A percentile compares a stretch with the other conserved stretches of the same genome.
phyloP scores from a whole-genome alignment of 2,888 invertebrate genomes.

The Parnassius orleans region DNA sequence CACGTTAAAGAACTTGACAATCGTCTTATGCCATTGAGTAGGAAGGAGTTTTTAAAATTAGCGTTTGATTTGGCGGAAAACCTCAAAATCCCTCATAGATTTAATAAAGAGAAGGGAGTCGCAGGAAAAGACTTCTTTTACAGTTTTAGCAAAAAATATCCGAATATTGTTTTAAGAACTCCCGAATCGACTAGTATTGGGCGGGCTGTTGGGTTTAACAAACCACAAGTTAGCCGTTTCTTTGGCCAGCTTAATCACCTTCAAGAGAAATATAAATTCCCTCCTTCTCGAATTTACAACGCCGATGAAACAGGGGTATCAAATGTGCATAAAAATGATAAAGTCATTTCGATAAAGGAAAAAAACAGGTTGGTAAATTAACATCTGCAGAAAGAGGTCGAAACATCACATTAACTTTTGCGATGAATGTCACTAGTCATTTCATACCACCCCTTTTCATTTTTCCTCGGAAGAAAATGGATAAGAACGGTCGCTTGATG shows the following conservation, averaged over 20 bases:
- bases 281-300: slow-evolving; percentile 22
- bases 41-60: slow-evolving; percentile 17
- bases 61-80: slow-evolving; percentile 26
- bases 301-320: slow-evolving; percentile 26
- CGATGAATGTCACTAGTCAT: slow-evolving; percentile 19
- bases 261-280: slow-evolving; percentile 23
- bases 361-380: slow-evolving; percentile 28
- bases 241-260: slow-evolving; percentile 20
- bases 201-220: slow-evolving; percentile 26
- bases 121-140: slow-evolving; percentile 15
- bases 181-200: slow-evolving; percentile 25
- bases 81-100: slow-evolving; percentile 20
- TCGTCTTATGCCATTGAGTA: slow-evolving; percentile 27
- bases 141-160: slow-evolving; percentile 25
- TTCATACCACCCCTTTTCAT: slow-evolving; percentile 22
- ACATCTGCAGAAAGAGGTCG: no score
- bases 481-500: slow-evolving; percentile 28
- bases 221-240: slow-evolving; percentile 26
- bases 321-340: slow-evolving; percentile 23
- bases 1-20: slow-evolving; percentile 21
- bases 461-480: slow-evolving; percentile 27
- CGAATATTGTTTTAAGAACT: slow-evolving; percentile 23
- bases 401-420: no score
- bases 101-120: slow-evolving; percentile 14
- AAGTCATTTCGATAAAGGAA: slow-evolving; percentile 24